Evolutionary conservation across 2,888 invertebrate species (phyloP).

Genomic region (Pinctada fucata): DNA sequence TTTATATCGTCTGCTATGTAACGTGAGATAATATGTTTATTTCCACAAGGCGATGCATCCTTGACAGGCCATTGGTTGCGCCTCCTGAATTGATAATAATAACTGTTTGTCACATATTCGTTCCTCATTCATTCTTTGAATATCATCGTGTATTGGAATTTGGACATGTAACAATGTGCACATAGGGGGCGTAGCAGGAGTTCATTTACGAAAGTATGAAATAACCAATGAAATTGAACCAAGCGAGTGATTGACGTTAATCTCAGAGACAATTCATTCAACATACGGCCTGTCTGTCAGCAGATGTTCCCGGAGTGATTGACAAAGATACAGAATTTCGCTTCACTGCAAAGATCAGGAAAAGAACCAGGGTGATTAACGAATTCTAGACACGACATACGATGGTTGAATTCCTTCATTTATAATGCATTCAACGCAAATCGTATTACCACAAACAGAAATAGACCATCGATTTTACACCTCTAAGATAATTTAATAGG

Average conservation of each 20-base stretch:
- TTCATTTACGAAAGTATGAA: neutral
- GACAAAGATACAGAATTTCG: neutral
- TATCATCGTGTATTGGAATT: neutral
- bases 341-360: neutral
- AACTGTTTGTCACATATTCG: neutral
- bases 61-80: neutral
- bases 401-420: too few relatives aligned
- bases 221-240: neutral
- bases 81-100: neutral
- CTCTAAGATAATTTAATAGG: too few relatives aligned
- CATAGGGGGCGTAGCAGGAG: neutral
- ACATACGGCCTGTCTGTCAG: neutral
- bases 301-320: neutral
- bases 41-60: neutral
- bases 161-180: neutral
- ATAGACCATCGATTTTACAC: too few relatives aligned
- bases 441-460: too few relatives aligned
- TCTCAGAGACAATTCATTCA: neutral
- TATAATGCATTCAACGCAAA: too few relatives aligned
- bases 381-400: too few relatives aligned
- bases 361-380: neutral
- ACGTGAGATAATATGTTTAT: constrained; percentile 1
- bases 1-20: constrained; percentile 1
- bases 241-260: neutral
- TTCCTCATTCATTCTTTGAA: neutral